Conservation (phyloP, 1,140 invertebrate species). For the Tetragonula clypearis region DNA sequence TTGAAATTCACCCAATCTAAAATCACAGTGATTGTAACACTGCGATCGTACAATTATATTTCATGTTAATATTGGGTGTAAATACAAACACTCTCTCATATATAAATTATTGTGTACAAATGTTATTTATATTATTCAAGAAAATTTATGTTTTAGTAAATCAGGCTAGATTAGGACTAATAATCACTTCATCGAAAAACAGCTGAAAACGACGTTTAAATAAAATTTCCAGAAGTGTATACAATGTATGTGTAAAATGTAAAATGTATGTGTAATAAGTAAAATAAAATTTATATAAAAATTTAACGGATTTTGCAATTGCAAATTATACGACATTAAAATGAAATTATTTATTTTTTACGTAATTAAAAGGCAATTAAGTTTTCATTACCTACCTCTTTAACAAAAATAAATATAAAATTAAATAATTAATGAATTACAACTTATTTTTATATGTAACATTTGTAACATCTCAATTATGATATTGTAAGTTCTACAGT, state of each 20-base stretch:
- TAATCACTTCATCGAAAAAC: background rate
- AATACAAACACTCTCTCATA: no score
- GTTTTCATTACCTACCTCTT: background rate
- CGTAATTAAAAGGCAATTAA: background rate
- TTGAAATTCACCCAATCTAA: background rate
- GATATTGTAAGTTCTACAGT: background rate
- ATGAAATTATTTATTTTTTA: background rate
- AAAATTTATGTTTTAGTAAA: background rate
- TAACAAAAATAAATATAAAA: background rate
- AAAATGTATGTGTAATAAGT: background rate
- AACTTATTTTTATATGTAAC: background rate
- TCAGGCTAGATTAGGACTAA: no score
- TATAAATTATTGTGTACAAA: background rate
- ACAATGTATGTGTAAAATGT: background rate
- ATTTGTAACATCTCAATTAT: background rate
- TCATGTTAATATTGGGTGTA: background rate
- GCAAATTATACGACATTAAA: background rate
- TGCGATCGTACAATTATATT: background rate
- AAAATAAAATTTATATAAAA: background rate
- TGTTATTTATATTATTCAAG: no score
- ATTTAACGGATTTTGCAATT: background rate
- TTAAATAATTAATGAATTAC: background rate
- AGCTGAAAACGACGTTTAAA: no score
- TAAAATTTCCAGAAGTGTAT: background rate
- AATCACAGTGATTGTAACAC: slow-evolving; percentile 15